Evolutionary conservation across 2,797 vertebrate species (phyloP), one percentile per base, ranked within the genome.

Genomic region (Poecilia gillii): DNA sequence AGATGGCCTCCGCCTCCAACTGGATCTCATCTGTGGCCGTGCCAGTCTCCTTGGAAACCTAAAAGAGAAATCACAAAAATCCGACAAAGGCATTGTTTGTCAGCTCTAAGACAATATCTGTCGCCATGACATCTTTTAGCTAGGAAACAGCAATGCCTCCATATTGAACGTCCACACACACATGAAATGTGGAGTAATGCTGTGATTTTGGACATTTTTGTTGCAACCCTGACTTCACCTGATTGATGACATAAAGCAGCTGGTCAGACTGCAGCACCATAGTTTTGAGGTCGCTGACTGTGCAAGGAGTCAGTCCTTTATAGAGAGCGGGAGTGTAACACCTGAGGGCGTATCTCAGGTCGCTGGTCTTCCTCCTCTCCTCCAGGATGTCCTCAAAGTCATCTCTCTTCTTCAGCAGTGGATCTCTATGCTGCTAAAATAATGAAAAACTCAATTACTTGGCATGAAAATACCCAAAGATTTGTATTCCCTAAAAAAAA

Each of bases 381-480:
- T 99, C 98, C 90, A 99, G 82, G 6, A 98, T 93, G 90, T 99
- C 99, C 94, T 99, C 98, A 90, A 99, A 98, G n/a, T 98, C 97
- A 90, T 99, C 97, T 89, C 97, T 95, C 53, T 98, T 99, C 94
- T 97, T 98, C 79, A 96, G 94, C 74, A 94, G 92, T 1, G 96
- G 93, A 72, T 98, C 97, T 88, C 96, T 96, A 14, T 86, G 89
- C 95, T 96, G 13, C 12, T 72, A 6, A 70, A 23, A 7, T n/a
- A 49, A 7, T 16, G 18, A 75, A 46, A 16, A 45, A 28, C 13
- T n/a, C 11, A n/a, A 43, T 70, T 14, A 41, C 3, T 11, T 25
- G 20, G 11, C 23, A 70, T 23, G 11, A 43, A 41, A 25, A 64
- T 36, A 20, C 59, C 16, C 16, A 36, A 16, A 70, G 36, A 71